Evolutionary conservation across 1,140 invertebrate genomes (phyloP).

Genomic region (Nymphalis io): DNA sequence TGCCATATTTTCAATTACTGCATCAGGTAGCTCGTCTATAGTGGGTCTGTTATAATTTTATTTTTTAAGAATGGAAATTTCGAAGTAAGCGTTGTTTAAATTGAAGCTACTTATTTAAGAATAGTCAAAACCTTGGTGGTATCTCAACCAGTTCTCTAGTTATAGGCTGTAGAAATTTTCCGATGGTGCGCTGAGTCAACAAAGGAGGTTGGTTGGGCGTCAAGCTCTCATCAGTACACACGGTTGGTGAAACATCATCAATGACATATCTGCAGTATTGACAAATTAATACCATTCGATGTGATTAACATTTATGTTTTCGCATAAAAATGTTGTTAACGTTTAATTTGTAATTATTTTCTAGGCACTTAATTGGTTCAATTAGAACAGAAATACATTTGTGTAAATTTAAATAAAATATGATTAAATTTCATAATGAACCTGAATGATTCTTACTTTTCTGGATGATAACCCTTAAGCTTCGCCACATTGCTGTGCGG

Average conservation of each 20-base stretch:
- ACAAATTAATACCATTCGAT: no score
- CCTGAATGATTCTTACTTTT: constrained; percentile 47
- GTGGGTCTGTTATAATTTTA: constrained; percentile 47
- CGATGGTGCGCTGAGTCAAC: constrained; percentile 59
- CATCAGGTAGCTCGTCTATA: constrained; percentile 58
- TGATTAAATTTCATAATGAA: not conserved
- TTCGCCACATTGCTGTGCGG: constrained; percentile 63
- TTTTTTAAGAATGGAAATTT: no score
- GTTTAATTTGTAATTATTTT: no score
- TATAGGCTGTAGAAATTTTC: constrained; percentile 57
- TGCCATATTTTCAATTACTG: constrained; percentile 65
- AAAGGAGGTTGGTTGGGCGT: constrained; percentile 53
- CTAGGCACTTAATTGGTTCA: no score
- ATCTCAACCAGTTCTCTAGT: constrained; percentile 54
- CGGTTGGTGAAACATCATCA: constrained; percentile 46
- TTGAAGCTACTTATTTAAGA: not conserved
- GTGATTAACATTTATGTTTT: no score
- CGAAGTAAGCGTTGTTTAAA: not conserved
- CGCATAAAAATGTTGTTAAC: no score
- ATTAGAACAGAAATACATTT: no score
- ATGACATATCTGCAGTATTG: constrained; percentile 51
- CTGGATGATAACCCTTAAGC: constrained; percentile 55
- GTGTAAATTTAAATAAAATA: no score
- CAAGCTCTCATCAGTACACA: constrained; percentile 54
- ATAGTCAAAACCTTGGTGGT: constrained; percentile 46